These are phyloP conservation scores for Poecilia wingei DNA, from an alignment of 2,797 vertebrate species.

Conservation along the genomic window DNA sequence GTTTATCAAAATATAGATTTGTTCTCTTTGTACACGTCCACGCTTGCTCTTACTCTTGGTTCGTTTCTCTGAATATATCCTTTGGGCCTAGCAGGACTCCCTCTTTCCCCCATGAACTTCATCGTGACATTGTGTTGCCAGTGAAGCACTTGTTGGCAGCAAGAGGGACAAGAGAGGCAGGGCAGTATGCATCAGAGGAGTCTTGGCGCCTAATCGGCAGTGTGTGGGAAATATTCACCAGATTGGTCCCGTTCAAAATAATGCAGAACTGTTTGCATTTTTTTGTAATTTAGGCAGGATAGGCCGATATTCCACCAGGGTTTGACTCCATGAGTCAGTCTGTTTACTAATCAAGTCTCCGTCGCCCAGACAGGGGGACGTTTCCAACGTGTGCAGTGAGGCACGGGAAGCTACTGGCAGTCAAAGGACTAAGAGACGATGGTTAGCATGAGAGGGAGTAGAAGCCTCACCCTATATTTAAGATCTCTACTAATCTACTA, in stretches of 20 bases:
- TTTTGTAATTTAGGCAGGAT: conserved; percentile 37
- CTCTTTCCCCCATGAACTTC: conserved; percentile 25
- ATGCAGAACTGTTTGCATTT: conserved; percentile 40
- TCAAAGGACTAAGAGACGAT: conserved; percentile 52
- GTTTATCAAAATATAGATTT: conserved; percentile 84
- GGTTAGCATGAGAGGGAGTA: conserved; percentile 31
- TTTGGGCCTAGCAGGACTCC: conserved; percentile 40
- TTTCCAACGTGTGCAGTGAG: conserved; percentile 55
- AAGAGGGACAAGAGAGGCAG: conserved; percentile 68
- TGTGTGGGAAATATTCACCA: conserved; percentile 51
- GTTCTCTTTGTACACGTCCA: conserved; percentile 79
- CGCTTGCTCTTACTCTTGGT: conserved; percentile 52
- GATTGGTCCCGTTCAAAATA: conserved; percentile 73
- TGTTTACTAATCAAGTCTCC: conserved; percentile 46
- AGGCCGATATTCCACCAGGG: conserved; percentile 24
- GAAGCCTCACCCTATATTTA: conserved; percentile 41
- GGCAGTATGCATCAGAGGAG: conserved; percentile 69
- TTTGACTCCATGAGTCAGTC: conserved; percentile 47
- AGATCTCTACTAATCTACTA: conserved; percentile 44
- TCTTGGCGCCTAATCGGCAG: conserved; percentile 73
- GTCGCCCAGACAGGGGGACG: conserved; percentile 39
- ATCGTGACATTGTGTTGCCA: conserved; percentile 59
- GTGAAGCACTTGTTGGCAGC: conserved; percentile 64
- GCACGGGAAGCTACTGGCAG: conserved; percentile 57
- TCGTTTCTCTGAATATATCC: conserved; percentile 51